Evolutionary conservation across 2,797 vertebrate species (phyloP).

Genomic region (Sebastiscus albofasciatus): DNA sequence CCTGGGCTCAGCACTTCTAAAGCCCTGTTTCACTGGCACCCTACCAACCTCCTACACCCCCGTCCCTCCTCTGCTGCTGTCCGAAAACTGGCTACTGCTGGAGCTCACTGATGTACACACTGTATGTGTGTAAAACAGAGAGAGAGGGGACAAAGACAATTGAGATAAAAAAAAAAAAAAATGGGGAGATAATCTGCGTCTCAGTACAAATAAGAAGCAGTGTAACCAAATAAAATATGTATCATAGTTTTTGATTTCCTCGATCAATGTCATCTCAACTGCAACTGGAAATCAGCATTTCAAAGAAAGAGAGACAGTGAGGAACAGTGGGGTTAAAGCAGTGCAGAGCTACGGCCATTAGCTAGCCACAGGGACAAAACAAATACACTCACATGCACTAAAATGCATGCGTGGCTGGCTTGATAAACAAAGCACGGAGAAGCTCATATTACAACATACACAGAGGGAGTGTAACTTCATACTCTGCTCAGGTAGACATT

Average conservation of each 20-base stretch:
- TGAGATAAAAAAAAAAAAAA: background rate
- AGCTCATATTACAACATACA: too few species aligned
- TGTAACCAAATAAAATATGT: background rate
- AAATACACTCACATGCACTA: too few species aligned
- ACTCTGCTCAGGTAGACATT: too few species aligned
- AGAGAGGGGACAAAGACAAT: background rate
- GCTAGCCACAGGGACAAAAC: too few species aligned
- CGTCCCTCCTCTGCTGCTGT: slow-evolving; percentile 20
- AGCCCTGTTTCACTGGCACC: slow-evolving; percentile 30
- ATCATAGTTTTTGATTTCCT: background rate
- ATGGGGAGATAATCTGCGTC: background rate
- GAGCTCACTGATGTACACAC: background rate
- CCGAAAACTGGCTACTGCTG: too few species aligned
- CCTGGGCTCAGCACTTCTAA: slow-evolving; percentile 70
- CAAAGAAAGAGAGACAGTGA: background rate
- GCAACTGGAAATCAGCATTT: background rate
- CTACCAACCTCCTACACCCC: background rate
- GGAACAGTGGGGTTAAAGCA: background rate
- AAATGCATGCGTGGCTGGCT: too few species aligned
- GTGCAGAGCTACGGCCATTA: too few species aligned
- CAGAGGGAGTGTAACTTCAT: too few species aligned
- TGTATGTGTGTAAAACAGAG: background rate
- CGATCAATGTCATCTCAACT: background rate
- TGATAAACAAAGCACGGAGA: too few species aligned
- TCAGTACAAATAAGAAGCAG: background rate